Evolutionary conservation across 2,888 invertebrate genomes (phyloP), one percentile per base, ranked within the genome.

Genomic region (Apotomis betuletana): DNA sequence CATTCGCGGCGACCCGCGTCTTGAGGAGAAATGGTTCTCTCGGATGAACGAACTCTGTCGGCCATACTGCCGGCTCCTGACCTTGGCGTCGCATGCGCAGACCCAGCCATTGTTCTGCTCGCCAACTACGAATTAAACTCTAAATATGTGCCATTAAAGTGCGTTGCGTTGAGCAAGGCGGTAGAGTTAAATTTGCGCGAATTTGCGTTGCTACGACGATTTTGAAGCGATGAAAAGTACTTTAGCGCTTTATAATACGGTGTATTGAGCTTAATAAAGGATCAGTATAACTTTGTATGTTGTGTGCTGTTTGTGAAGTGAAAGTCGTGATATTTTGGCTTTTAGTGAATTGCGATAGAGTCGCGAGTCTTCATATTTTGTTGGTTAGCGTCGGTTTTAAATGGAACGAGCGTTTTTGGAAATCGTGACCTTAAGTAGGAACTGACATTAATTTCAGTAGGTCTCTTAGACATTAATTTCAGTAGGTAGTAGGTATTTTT

Each of bases 1-100:
- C 59, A 62, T 9, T n/a, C 62, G 52, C 51, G 51, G 38, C 38
- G 38, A 63, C 51, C 62, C 38, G 62, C 12, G 27, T 4, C 49
- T 41, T 6, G 27, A 27, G 13, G 41, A n/a, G 55, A n/a, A 63
- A 68, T 57, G 54, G 27, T 38, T 38, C 46, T 54, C 59, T 59
- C 60, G 60, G 74, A 74, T 72, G 74, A 76, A 76, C 76, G 76
- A 76, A 76, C 76, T 75, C 63, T 51, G 63, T 9, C 69, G 52
- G 70, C 74, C 75, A 75, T 74, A 27, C 73, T 73, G 70, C 49
- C 62, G 46, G 72, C 74, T 70, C 69, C 69, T 75, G 76, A 72
- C 76, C 76, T 76, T 76, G 75, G 36, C 46, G 64, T 58, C 73
- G 64, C 46, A 46, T 57, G 58, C 73, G 73, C 63, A 65, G 27